Base-by-base conservation (phyloP, 2,888 invertebrate species). In the Amphipoea oculea region DNA sequence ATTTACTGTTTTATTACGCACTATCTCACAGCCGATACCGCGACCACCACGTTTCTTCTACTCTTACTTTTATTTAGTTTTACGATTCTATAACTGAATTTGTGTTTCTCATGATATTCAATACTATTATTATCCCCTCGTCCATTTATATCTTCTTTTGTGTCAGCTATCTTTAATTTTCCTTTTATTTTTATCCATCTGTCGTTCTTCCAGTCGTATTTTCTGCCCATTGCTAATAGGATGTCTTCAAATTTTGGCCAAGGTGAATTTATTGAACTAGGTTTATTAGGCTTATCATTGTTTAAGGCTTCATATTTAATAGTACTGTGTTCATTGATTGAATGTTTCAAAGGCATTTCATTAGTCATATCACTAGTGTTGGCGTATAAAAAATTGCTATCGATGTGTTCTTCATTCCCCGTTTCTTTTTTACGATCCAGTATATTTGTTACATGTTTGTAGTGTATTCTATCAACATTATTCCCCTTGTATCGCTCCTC, bases 161-260 rank as follows among this genome's bases (percentile, higher is more conserved):
- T 83, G 36, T 82, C 83, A 9, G 84, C 79, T 78, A 81, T 85
- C 79, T 92, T 93, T 42, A 90, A 78, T 93, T 96, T 96, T 69
- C 91, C 90, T 89, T 94, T 96, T 0, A 96, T 93, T 94, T 97
- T 97, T 78, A 96, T 94, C 97, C 97, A 97, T 83, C 96, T 91
- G 76, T 97, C 96, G 83, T 96, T 97, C 90, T 96, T 97, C 96
- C 96, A 96, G 82, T 97, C 96, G 79, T 97, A 97, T 89, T 91
- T 94, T 82, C 93, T 95, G 7, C 96, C 96, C 86, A 96, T 95
- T 69, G 92, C 94, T 88, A 94, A 86, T 79, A 97, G 89, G 48
- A 97, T 94, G 45, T 96, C 96, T 88, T 96, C 94, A 85, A 97
- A 97, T 89, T 94, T 96, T 36, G 96, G 96, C 97, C 97, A 97